A percentile compares a stretch with the other conserved stretches of the same genome.
phyloP scores from a whole-genome alignment of 2,797 vertebrate species.

The Gymnodraco acuticeps region DNA sequence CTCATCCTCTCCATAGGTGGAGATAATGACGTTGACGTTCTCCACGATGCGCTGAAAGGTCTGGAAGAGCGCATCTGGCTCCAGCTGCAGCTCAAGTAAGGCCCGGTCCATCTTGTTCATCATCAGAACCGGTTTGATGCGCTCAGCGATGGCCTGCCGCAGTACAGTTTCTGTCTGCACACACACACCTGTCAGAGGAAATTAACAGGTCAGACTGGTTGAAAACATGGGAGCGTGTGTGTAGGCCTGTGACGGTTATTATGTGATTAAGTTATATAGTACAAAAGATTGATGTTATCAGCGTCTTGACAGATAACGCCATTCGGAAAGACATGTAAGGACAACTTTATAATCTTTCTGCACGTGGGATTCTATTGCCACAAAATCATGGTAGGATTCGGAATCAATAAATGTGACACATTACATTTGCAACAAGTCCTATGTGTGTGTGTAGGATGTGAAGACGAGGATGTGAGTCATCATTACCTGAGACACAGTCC shows the following conservation, averaged over 20 bases:
- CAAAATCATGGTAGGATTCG: too few relatives aligned
- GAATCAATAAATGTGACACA: too few relatives aligned
- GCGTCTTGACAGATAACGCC: too few relatives aligned
- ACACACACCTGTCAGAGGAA: constrained; percentile 86
- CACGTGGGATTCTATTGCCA: too few relatives aligned
- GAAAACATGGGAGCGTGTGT: neutral
- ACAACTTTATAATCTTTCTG: too few relatives aligned
- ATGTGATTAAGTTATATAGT: too few relatives aligned
- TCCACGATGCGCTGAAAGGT: constrained; percentile 96
- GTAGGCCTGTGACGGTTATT: too few relatives aligned
- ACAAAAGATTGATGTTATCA: too few relatives aligned
- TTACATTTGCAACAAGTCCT: too few relatives aligned
- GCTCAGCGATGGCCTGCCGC: constrained; percentile 94
- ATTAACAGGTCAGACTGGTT: constrained; percentile 12
- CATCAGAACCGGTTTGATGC: constrained; percentile 96
- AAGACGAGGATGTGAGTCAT: neutral
- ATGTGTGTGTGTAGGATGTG: neutral
- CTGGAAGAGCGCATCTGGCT: constrained; percentile 90
- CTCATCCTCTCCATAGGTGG: constrained; percentile 95
- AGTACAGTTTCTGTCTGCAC: constrained; percentile 97
- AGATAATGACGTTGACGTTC: constrained; percentile 96
- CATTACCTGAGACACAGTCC: constrained; percentile 95
- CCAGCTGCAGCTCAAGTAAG: constrained; percentile 93
- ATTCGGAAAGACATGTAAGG: too few relatives aligned
- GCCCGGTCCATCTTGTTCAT: constrained; percentile 99